These are phyloP conservation scores for Ciconia boyciana DNA, from an alignment of 2,113 vertebrate species.

Conservation along the genomic window DNA sequence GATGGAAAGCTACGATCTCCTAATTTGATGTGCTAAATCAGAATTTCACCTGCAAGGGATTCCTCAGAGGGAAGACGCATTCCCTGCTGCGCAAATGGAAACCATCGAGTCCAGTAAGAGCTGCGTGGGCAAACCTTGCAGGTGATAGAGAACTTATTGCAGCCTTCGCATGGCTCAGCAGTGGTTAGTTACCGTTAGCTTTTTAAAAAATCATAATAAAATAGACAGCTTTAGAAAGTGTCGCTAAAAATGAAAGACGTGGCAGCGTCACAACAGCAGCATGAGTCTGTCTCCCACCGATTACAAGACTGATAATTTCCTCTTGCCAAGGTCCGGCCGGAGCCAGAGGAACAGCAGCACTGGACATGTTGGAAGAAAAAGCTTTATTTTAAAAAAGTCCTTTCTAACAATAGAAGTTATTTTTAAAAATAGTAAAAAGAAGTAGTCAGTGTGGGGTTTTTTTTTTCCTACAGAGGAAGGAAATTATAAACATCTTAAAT, in stretches of 20 bases:
- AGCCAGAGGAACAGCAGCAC: slow-evolving; percentile 6
- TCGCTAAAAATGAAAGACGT: neutral
- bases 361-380: neutral
- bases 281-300: fast-evolving
- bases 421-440: slow-evolving; percentile 38
- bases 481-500: slow-evolving; percentile 20
- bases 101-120: neutral
- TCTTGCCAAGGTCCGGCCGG: neutral
- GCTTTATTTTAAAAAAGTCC: slow-evolving; percentile 54
- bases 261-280: neutral
- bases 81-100: neutral
- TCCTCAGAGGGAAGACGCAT: fast-evolving
- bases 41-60: neutral
- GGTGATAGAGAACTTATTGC: neutral
- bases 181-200: neutral
- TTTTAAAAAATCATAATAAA: neutral
- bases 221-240: neutral
- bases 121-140: neutral
- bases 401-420: slow-evolving; percentile 34
- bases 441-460: neutral
- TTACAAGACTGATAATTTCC: neutral
- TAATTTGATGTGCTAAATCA: neutral
- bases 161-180: fast-evolving
- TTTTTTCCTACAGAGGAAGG: slow-evolving; percentile 6
- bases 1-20: neutral